Percentiles rank a stretch among this genome's conserved stretches.
These are phyloP conservation scores for Coreoperca whiteheadi DNA, from an alignment of 2,113 vertebrate genomes.

Conservation along the genomic window DNA sequence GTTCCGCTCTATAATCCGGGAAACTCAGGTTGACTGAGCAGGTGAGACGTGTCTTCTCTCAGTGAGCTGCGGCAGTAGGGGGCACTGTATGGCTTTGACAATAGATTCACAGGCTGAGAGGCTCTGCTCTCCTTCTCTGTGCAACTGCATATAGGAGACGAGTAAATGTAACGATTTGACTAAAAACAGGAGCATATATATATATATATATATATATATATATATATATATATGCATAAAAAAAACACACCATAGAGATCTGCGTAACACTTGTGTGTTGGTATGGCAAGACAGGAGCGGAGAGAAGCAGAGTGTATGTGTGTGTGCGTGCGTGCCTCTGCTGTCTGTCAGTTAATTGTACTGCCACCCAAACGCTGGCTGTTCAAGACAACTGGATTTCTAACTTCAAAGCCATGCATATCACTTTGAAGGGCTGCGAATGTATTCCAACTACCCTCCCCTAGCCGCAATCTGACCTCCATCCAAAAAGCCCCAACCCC, in stretches of 20 bases:
- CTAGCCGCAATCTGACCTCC: conserved; percentile 66
- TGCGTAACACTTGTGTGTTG: conserved; percentile 12
- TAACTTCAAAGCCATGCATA: conserved; percentile 84
- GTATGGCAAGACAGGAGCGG: background rate
- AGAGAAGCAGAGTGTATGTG: conserved; percentile 23
- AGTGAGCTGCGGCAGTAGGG: conserved; percentile 77
- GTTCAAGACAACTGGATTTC: conserved; percentile 81
- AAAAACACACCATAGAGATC: background rate
- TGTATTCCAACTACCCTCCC: conserved; percentile 66
- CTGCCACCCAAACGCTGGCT: conserved; percentile 68
- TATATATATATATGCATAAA: too few species aligned
- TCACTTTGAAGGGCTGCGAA: conserved; percentile 81
- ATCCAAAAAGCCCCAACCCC: conserved; percentile 57
- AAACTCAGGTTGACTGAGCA: background rate
- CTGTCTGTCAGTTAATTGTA: conserved; percentile 60
- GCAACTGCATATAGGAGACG: conserved; percentile 24
- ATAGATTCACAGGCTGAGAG: conserved; percentile 34
- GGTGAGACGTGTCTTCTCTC: conserved; percentile 20
- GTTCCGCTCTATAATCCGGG: background rate
- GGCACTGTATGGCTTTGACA: conserved; percentile 84
- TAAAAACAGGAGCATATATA: too few species aligned
- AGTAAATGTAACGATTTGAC: conserved; percentile 49
- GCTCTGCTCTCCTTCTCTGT: conserved; percentile 32
- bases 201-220: too few species aligned
- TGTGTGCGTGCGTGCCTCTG: conserved; percentile 37